Base-by-base conservation (phyloP, 1,140 invertebrate species). In the Drosophila albomicans region DNA sequence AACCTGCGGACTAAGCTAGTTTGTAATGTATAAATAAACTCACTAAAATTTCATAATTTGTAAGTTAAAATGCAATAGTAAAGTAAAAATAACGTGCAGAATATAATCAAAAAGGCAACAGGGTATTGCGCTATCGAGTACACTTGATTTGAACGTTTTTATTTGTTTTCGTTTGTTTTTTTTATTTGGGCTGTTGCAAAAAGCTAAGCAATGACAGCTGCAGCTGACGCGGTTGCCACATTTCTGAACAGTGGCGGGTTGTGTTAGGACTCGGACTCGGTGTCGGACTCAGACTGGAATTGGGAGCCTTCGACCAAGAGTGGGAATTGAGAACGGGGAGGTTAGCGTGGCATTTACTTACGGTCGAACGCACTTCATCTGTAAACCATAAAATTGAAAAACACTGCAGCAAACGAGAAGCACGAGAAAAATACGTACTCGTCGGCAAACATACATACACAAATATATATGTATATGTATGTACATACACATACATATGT, bases 321-420 rank as follows among this genome's bases (percentile, higher is more conserved):
- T 43, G 41, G 61, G 28, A 32, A 32, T 3, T 10, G 41, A 7
- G 46, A 10, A 10, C 5, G 58, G 51, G 13, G 25, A 10, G 57
- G 57, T 64, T 70, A 57, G 69, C 58, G 54, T 67, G 62, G 66
- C 73, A 84, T 88, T 88, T 82, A 87, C 79, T 87, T 84, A 82
- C 80, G 84, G 84, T 88, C 84, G 80, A 87, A 87, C 84, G 84
- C 84, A 87, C 84, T 87, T 87, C 84, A 87, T 87, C 80, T 88
- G 84, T 80, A 87, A 87, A 88, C 84, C 84, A 88, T 88, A 88
- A 88, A 87, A 87, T 84, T 88, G 84, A 87, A 87, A 87, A 87
- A 87, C 82, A 56, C 84, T 84, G 68, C 59, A 56, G 52, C 38
- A 15, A 54, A 54, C 35, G 16, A 52, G 43, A 25, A 43, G 75